Evolutionary conservation across 30 jellyfish, hydroid and myxozoan species (phyloP).

Genomic region (Hydractinia echinata): DNA sequence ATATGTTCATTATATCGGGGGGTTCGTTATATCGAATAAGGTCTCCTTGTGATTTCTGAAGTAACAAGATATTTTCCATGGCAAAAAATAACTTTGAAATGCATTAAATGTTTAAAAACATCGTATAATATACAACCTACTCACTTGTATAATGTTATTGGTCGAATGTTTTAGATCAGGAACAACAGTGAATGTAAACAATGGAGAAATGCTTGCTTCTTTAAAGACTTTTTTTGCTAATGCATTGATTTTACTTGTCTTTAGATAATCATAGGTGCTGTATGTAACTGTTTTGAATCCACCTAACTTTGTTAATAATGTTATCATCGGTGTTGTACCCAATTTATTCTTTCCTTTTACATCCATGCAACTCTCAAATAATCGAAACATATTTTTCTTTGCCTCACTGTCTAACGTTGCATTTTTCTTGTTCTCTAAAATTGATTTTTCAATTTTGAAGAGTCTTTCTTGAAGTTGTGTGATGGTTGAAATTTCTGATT

Average conservation of each 20-base stretch:
- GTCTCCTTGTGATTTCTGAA: no score
- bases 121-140: no score
- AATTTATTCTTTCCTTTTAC: slow-evolving; percentile 17
- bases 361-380: slow-evolving; percentile 28
- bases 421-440: not conserved
- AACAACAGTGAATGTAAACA: not conserved
- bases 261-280: no score
- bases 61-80: no score
- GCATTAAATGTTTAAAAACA: no score
- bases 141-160: no score
- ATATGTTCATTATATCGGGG: no score
- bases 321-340: slow-evolving; percentile 14
- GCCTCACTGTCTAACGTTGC: slow-evolving; percentile 2
- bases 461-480: not conserved
- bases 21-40: no score
- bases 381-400: not conserved
- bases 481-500: slow-evolving; percentile 4
- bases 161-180: slow-evolving; percentile 25
- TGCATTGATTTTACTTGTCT: no score
- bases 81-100: no score
- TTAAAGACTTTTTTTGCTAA: no score
- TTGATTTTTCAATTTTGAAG: not conserved
- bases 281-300: not conserved
- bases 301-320: not conserved
- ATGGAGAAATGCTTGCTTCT: no score